A percentile compares a stretch with the other conserved stretches of the same genome.
These are phyloP conservation scores for Calameuta pallipes DNA, from an alignment of 2,888 invertebrate genomes.

Conservation along the genomic window DNA sequence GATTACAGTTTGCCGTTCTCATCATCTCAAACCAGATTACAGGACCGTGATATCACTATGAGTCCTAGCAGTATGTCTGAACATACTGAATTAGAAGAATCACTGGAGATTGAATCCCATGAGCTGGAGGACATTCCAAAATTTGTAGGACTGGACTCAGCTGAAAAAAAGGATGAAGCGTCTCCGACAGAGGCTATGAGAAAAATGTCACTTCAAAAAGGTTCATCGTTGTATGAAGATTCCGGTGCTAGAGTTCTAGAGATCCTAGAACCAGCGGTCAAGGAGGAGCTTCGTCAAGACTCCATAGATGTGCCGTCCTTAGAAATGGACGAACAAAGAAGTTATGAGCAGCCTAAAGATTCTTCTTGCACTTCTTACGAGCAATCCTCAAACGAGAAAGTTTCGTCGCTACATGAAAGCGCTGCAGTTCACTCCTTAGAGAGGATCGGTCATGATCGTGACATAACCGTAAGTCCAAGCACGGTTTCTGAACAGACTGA, in stretches of 20 bases:
- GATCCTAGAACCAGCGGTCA: constrained; percentile 47
- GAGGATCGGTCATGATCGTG: constrained; percentile 48
- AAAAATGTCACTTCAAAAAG: constrained; percentile 19
- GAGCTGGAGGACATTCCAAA: constrained; percentile 40
- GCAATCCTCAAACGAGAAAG: constrained; percentile 31
- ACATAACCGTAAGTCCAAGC: constrained; percentile 50
- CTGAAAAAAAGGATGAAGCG: neutral
- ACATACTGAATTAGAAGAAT: constrained; percentile 54
- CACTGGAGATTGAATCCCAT: constrained; percentile 41
- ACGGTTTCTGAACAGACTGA: constrained; percentile 53
- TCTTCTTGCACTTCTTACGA: constrained; percentile 17
- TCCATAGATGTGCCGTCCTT: constrained; percentile 56
- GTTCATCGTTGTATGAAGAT: constrained; percentile 34
- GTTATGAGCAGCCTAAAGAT: constrained; percentile 29
- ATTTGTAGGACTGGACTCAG: neutral
- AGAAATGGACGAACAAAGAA: constrained; percentile 53
- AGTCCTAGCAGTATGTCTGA: constrained; percentile 61
- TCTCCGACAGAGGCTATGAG: neutral
- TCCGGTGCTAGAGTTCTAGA: constrained; percentile 53
- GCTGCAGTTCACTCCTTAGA: constrained; percentile 52
- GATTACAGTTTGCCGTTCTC: constrained; percentile 51
- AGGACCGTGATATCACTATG: constrained; percentile 54
- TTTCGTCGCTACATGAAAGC: constrained; percentile 51
- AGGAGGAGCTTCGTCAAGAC: constrained; percentile 43
- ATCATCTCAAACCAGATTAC: constrained; percentile 42